Base-by-base conservation (phyloP, 2,888 invertebrate genomes). In the Xestoiulus laeticollis region DNA sequence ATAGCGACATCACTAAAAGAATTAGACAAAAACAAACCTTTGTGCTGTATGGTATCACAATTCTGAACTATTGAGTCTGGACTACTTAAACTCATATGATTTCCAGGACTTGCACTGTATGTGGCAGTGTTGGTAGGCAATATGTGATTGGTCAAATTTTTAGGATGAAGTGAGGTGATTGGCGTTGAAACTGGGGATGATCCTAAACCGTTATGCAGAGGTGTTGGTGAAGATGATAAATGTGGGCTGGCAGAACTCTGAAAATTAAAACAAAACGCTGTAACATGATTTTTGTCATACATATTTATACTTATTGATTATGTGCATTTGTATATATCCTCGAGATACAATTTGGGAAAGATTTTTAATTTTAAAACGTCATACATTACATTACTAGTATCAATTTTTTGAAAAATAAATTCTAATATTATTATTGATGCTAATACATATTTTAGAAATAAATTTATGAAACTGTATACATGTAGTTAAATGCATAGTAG, bases 181-280 rank as follows among this genome's bases (percentile, higher is more conserved):
- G 88, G 87, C 19, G 88, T 83, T 33, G 91, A 89, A 82, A 90
- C 90, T 33, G 82, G 88, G 26, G 87, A 88, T 53, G 88, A 87
- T 53, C 87, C 88, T 89, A 43, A 89, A 88, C 88, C 89, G 82
- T 89, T 89, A 22, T 87, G 82, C 3, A 87, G 33, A 16, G 88
- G 89, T 22, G 88, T 48, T 16, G 86, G 14, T 30, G 87, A 82
- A n/a, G 89, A 53, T n/a, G 89, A 85, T 38, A 88, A 59, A 38
- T 87, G 88, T 10, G 88, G 87, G 48, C 88, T 88, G 32, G 78
- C 38, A 33, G 88, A 87, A 78, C 87, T 87, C 88, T 88, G 85
- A 1, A 85, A 32, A 87, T 30, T 14, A 87, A 85, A 38, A 86
- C 10, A 32, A 32, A 85, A 22, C 32, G n/a, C 16, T 38, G 22